phyloP scores from a whole-genome alignment of 2,797 vertebrate species.

The Sebastes aleutianus region DNA sequence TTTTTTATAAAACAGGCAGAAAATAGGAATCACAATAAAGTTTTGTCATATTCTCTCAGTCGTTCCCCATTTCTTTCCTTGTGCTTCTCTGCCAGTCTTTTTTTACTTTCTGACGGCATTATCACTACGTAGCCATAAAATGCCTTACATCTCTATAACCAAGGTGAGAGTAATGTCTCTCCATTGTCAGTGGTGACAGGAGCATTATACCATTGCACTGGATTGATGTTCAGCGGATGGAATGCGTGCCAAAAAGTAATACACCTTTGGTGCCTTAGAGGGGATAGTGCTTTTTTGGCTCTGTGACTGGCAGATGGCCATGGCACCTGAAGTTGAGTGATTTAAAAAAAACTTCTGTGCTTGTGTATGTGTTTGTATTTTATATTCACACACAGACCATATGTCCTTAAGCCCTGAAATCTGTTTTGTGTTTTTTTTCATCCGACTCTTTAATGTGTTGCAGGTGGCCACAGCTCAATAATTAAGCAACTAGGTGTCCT shows the following conservation, averaged over 20 bases:
- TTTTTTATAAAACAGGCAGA: not conserved
- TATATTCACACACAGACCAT: not conserved
- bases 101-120: slow-evolving; percentile 33
- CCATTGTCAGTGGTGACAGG: slow-evolving; percentile 62
- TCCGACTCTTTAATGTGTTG: not conserved
- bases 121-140: slow-evolving; percentile 50
- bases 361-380: slow-evolving; percentile 8
- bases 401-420: not conserved
- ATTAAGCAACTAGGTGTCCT: not conserved
- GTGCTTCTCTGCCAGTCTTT: not conserved
- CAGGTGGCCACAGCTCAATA: not conserved
- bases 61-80: not conserved
- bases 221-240: slow-evolving; percentile 60
- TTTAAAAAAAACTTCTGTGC: slow-evolving; percentile 16
- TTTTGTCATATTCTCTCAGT: not conserved
- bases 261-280: slow-evolving; percentile 40
- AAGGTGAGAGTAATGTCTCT: slow-evolving; percentile 56
- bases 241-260: slow-evolving; percentile 54
- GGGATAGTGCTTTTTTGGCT: slow-evolving; percentile 53
- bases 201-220: slow-evolving; percentile 44
- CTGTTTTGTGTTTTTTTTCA: not conserved
- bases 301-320: slow-evolving; percentile 64
- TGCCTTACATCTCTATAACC: slow-evolving; percentile 52
- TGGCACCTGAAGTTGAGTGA: slow-evolving; percentile 42
- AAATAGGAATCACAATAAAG: not conserved